Conservation (phyloP, 1,140 invertebrate genomes). For the Hirudo medicinalis region DNA sequence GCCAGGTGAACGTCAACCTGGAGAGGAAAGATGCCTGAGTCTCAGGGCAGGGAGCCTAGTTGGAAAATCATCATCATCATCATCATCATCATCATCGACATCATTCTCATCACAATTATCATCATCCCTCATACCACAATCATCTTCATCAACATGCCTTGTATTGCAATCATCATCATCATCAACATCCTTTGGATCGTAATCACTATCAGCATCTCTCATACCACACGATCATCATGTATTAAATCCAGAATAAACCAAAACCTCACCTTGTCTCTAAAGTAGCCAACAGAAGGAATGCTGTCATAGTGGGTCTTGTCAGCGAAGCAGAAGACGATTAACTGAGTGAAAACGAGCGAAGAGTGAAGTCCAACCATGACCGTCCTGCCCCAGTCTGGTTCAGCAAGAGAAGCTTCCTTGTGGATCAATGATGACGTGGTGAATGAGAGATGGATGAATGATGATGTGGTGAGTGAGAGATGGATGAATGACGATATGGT, state of each 20-base stretch:
- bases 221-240: background rate
- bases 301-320: constrained; percentile 11
- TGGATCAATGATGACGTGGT: background rate
- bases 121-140: background rate
- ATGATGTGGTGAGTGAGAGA: no score
- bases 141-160: background rate
- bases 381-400: background rate
- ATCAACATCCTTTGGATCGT: background rate
- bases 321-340: constrained; percentile 21
- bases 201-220: no score
- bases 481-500: background rate
- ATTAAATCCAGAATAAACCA: no score
- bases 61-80: constrained; percentile 6
- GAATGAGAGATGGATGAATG: no score
- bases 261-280: background rate
- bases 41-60: constrained; percentile 71
- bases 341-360: constrained; percentile 14
- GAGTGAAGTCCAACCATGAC: constrained; percentile 10
- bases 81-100: background rate
- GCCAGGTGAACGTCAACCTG: constrained; percentile 73
- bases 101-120: background rate
- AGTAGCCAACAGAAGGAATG: background rate
- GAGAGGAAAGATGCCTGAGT: constrained; percentile 66
- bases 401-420: background rate
- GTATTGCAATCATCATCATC: background rate